These are phyloP conservation scores for Bombus confusus DNA, from an alignment of 1,140 invertebrate species.

Conservation along the genomic window DNA sequence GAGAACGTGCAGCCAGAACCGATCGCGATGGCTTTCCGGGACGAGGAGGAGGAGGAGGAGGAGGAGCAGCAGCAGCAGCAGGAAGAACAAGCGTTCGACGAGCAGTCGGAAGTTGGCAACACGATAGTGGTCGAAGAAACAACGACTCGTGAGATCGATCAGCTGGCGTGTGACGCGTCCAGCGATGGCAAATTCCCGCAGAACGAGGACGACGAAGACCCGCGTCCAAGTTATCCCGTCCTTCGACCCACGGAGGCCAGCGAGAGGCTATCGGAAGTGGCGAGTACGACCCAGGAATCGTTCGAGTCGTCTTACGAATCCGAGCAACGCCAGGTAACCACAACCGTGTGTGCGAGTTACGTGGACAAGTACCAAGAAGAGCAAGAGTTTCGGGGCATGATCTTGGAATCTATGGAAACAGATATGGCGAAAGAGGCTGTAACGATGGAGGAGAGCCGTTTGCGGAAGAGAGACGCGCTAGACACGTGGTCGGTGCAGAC, in stretches of 20 bases:
- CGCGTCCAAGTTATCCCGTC: background rate
- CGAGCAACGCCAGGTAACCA: background rate
- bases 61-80: slow-evolving; percentile 10
- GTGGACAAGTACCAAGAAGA: slow-evolving; percentile 57
- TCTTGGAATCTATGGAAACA: background rate
- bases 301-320: background rate
- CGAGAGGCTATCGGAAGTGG: background rate
- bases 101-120: slow-evolving; percentile 42
- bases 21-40: slow-evolving; percentile 8
- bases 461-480: background rate
- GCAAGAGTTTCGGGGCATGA: slow-evolving; percentile 22
- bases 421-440: background rate
- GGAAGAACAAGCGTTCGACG: slow-evolving; percentile 44
- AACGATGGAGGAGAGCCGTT: background rate
- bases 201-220: slow-evolving; percentile 16
- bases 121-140: slow-evolving; percentile 41
- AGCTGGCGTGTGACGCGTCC: background rate
- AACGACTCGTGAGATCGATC: slow-evolving; percentile 31
- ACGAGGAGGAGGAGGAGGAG: background rate
- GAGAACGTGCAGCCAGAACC: slow-evolving; percentile 28
- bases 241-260: background rate
- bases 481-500: slow-evolving; percentile 29
- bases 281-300: background rate
- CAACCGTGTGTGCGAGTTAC: background rate
- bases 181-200: slow-evolving; percentile 15